Evolutionary conservation across 2,113 vertebrate genomes (phyloP).

Genomic region (Acanthisitta chloris): DNA sequence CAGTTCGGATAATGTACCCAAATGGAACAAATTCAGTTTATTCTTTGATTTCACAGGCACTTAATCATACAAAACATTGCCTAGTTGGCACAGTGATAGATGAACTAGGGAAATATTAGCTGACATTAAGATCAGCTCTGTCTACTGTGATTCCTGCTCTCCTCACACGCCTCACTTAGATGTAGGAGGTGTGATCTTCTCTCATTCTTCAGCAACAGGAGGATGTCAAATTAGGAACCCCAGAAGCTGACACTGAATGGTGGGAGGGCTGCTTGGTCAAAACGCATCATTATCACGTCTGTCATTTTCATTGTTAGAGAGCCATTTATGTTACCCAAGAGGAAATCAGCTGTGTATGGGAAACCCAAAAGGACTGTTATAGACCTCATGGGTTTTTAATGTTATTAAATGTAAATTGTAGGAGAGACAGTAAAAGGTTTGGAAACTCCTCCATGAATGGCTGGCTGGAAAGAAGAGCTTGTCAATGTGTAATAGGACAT

Average conservation of each 20-base stretch:
- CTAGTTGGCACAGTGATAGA: background rate
- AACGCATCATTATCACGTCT: background rate
- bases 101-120: background rate
- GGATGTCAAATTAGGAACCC: background rate
- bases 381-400: background rate
- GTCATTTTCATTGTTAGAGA: background rate
- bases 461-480: background rate
- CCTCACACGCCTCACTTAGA: background rate
- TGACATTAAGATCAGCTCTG: background rate
- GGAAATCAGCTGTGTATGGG: background rate
- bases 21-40: slow-evolving; percentile 26
- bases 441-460: background rate
- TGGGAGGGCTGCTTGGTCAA: background rate
- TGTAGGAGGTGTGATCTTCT: background rate
- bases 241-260: background rate
- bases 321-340: background rate
- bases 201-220: background rate
- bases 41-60: slow-evolving; percentile 34
- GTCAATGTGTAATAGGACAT: background rate
- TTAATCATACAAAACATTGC: background rate
- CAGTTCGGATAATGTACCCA: background rate
- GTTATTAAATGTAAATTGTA: background rate
- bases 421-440: background rate
- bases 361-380: background rate
- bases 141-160: background rate